Conservation (phyloP, 2,888 invertebrate genomes). For the Agrilus mali region DNA sequence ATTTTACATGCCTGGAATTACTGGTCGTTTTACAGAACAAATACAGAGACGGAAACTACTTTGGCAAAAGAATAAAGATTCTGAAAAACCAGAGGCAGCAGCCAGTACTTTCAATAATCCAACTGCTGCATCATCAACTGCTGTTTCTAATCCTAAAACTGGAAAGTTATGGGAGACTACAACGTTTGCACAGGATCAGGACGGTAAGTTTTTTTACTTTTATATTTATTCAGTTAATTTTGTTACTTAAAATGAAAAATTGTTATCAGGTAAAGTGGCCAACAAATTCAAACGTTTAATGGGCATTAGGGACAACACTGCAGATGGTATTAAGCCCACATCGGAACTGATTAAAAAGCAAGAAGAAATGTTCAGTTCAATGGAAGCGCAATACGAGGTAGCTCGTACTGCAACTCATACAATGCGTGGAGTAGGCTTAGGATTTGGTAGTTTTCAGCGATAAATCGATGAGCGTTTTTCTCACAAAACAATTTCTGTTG, state of each 20-base stretch:
- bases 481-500: neutral
- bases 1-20: conserved; percentile 31
- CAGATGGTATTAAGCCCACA: conserved; percentile 31
- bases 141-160: conserved; percentile 34
- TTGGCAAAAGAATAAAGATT: conserved; percentile 66
- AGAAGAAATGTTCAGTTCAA: conserved; percentile 80
- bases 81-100: conserved; percentile 6
- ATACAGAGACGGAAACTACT: conserved; percentile 84
- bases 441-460: conserved; percentile 50
- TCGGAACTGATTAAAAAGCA: conserved; percentile 55
- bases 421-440: conserved; percentile 78
- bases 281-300: conserved; percentile 93
- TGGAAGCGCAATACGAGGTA: conserved; percentile 95
- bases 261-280: conserved; percentile 51
- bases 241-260: neutral
- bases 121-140: conserved; percentile 18
- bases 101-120: conserved; percentile 29
- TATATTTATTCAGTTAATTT: neutral
- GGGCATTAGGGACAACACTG: conserved; percentile 70
- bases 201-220: conserved; percentile 40
- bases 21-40: conserved; percentile 71
- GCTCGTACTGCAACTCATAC: conserved; percentile 93
- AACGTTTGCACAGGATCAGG: conserved; percentile 79
- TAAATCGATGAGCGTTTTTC: conserved; percentile 18
- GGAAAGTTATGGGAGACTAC: conserved; percentile 62